phyloP scores from a whole-genome alignment of 2,797 vertebrate species.

The Erpetoichthys calabaricus region DNA sequence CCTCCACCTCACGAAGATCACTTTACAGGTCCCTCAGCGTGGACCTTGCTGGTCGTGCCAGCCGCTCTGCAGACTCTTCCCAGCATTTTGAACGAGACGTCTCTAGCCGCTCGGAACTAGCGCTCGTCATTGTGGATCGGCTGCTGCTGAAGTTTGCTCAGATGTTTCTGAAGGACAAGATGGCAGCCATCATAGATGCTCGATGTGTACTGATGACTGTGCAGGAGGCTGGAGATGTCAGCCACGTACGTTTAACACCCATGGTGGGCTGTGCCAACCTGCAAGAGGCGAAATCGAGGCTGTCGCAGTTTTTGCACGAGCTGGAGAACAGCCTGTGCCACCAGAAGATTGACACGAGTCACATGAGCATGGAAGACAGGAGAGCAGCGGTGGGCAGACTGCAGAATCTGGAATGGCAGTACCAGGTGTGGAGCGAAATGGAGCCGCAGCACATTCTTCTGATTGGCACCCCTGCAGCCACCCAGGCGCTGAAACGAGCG shows the following conservation, averaged over 20 bases:
- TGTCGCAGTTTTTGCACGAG: slow-evolving; percentile 17
- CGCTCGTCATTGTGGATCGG: slow-evolving; percentile 14
- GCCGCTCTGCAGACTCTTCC: background rate
- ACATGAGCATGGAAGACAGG: background rate
- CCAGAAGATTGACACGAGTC: slow-evolving; percentile 26
- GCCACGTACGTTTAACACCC: slow-evolving; percentile 15
- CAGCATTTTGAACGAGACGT: background rate
- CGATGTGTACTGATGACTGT: background rate
- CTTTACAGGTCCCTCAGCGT: background rate
- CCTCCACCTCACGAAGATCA: background rate
- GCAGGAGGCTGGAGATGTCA: background rate
- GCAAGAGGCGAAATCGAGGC: background rate
- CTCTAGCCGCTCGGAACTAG: background rate
- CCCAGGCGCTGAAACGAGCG: slow-evolving; percentile 31
- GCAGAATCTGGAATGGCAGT: too few relatives aligned
- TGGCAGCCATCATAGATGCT: background rate
- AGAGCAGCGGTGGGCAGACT: too few relatives aligned
- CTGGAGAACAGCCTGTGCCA: slow-evolving; percentile 20
- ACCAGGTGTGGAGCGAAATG: too few relatives aligned
- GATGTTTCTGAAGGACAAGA: background rate
- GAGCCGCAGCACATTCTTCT: slow-evolving; percentile 24
- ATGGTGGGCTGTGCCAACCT: too few relatives aligned
- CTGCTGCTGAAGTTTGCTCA: slow-evolving; percentile 24
- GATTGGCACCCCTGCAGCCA: slow-evolving; percentile 27
- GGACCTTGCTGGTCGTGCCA: background rate